Percentiles rank a stretch among this genome's conserved stretches.
phyloP scores from a whole-genome alignment of 2,888 invertebrate species.

The Lithophane ornitopus region DNA sequence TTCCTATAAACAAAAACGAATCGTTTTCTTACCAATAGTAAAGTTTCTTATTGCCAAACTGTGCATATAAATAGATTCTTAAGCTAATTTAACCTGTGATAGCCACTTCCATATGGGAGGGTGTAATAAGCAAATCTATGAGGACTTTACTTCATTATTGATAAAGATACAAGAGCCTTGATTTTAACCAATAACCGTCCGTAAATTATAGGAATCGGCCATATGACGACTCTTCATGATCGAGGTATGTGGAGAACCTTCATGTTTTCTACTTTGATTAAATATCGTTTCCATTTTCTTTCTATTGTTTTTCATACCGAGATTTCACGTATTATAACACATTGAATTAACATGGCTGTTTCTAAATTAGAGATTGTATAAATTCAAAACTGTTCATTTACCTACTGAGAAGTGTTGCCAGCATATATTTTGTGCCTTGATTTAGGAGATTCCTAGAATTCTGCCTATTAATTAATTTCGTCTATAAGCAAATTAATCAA shows the following conservation, averaged over 20 bases:
- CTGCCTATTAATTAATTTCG: slow-evolving; percentile 11
- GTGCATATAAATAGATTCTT: too few species aligned
- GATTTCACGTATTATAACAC: not conserved
- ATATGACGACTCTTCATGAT: not conserved
- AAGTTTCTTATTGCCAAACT: too few species aligned
- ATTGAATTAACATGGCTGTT: not conserved
- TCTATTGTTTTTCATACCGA: not conserved
- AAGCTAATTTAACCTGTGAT: too few species aligned
- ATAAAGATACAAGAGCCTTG: too few species aligned
- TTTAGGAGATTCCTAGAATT: slow-evolving; percentile 9
- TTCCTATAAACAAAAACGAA: too few species aligned
- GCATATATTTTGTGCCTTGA: not conserved
- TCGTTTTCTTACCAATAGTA: too few species aligned
- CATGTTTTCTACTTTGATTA: too few species aligned
- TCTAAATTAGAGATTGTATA: not conserved
- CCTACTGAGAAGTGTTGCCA: not conserved
- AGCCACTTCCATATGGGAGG: too few species aligned
- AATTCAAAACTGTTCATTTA: not conserved
- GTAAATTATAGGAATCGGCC: too few species aligned
- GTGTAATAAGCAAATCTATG: too few species aligned
- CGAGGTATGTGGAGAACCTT: not conserved
- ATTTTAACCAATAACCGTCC: too few species aligned
- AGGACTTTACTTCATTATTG: too few species aligned
- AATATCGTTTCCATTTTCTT: not conserved
- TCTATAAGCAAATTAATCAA: slow-evolving; percentile 12